Evolutionary conservation across 2,113 vertebrate genomes (phyloP).

Genomic region (Scophthalmus maximus): DNA sequence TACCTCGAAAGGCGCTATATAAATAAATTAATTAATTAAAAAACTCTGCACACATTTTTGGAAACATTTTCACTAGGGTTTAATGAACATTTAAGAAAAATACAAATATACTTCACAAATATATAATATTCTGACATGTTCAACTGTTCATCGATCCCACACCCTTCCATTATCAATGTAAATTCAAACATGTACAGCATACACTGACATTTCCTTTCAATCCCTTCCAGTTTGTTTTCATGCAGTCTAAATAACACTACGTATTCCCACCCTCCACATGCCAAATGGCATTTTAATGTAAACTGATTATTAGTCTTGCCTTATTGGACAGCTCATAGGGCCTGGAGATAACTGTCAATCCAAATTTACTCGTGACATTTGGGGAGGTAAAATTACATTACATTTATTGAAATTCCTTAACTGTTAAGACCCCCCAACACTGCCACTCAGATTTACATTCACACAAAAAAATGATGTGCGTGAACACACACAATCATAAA

Average conservation of each 20-base stretch:
- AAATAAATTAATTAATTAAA: neutral
- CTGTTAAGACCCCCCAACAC: slow-evolving; percentile 26
- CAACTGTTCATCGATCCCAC: slow-evolving; percentile 25
- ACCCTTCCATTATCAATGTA: slow-evolving; percentile 14
- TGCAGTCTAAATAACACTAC: slow-evolving; percentile 41
- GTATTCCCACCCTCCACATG: slow-evolving; percentile 11
- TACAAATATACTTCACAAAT: slow-evolving; percentile 62
- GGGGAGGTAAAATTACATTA: slow-evolving; percentile 30
- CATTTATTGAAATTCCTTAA: slow-evolving; percentile 47
- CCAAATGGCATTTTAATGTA: slow-evolving; percentile 42
- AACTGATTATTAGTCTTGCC: slow-evolving; percentile 33
- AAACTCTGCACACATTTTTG: slow-evolving; percentile 22
- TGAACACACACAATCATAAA: slow-evolving; percentile 28
- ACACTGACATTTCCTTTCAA: slow-evolving; percentile 4
- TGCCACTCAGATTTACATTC: slow-evolving; percentile 44
- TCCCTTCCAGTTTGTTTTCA: slow-evolving; percentile 27
- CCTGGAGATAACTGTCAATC: slow-evolving; percentile 18
- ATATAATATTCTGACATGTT: slow-evolving; percentile 38
- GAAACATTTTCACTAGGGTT: slow-evolving; percentile 62
- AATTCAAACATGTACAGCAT: slow-evolving; percentile 27
- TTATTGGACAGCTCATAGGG: slow-evolving; percentile 5
- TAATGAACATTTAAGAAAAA: slow-evolving; percentile 71
- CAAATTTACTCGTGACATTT: slow-evolving; percentile 20
- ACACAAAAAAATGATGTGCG: slow-evolving; percentile 25
- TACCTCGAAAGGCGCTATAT: no score